A percentile compares a stretch with the other conserved stretches of the same genome.
phyloP scores from a whole-genome alignment of 2,113 vertebrate genomes.

The Nothobranchius kuhntae region DNA sequence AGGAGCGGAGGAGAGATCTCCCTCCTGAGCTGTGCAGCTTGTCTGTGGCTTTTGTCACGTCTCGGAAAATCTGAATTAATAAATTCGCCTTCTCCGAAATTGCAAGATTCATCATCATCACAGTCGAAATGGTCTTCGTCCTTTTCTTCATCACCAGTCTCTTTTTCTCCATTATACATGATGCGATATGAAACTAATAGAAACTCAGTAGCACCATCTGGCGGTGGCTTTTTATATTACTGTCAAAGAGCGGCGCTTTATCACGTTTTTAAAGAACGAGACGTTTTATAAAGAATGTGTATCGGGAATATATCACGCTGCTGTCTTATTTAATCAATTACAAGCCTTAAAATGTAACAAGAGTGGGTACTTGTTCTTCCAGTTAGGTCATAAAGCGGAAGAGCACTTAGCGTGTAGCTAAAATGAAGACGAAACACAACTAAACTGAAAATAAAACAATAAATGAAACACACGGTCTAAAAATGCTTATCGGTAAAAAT shows the following conservation, averaged over 20 bases:
- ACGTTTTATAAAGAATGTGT: no score
- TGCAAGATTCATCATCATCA: constrained; percentile 24
- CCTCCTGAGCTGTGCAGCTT: neutral
- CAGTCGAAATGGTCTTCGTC: constrained; percentile 2
- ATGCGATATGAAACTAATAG: neutral
- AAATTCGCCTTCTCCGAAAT: constrained; percentile 38
- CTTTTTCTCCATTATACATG: constrained; percentile 9
- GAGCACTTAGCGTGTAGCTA: neutral
- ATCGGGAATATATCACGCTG: no score
- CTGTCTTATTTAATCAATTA: neutral
- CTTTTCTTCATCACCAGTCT: neutral
- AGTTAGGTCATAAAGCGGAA: neutral
- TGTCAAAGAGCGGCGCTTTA: neutral
- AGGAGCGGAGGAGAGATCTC: constrained; percentile 53
- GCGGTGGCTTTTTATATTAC: neutral
- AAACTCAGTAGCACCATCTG: constrained; percentile 24
- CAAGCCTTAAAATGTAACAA: neutral
- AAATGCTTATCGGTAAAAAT: neutral
- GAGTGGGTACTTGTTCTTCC: neutral
- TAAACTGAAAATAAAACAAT: neutral
- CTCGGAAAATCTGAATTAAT: neutral
- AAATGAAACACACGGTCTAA: no score
- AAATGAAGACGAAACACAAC: neutral
- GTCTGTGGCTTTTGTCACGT: neutral
- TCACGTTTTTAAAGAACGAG: neutral